Evolutionary conservation across 2,797 vertebrate species (phyloP).

Genomic region (Geotrypetes seraphini): DNA sequence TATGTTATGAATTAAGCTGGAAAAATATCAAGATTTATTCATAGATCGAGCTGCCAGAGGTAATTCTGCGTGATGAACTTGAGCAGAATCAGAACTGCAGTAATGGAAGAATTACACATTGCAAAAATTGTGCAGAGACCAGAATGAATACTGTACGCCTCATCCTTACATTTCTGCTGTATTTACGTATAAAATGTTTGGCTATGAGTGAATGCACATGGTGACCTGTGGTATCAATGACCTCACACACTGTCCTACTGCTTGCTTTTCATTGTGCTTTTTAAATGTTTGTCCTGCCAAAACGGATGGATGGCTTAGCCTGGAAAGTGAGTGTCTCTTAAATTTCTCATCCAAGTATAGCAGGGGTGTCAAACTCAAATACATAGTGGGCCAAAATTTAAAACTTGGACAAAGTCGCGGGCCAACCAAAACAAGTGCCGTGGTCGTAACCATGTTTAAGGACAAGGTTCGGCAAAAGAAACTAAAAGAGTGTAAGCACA

Average conservation of each 20-base stretch:
- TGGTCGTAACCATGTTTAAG: too few species aligned
- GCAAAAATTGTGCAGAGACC: background rate
- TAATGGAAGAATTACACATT: conserved; percentile 7
- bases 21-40: conserved; percentile 67
- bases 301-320: too few species aligned
- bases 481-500: too few species aligned
- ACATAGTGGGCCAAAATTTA: too few species aligned
- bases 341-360: too few species aligned
- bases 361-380: too few species aligned
- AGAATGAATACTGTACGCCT: background rate
- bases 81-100: conserved; percentile 60
- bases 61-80: conserved; percentile 63
- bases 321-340: too few species aligned
- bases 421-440: too few species aligned
- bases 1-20: conserved; percentile 69
- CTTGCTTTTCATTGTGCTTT: conserved; percentile 2
- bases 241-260: background rate
- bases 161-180: conserved; percentile 7
- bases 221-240: background rate
- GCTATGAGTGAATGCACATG: background rate
- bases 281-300: background rate
- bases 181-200: background rate
- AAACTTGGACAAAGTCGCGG: too few species aligned
- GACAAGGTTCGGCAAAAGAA: too few species aligned
- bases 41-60: conserved; percentile 61